Base-by-base conservation (phyloP, 2,113 vertebrate genomes). In the Gila orcuttii region DNA sequence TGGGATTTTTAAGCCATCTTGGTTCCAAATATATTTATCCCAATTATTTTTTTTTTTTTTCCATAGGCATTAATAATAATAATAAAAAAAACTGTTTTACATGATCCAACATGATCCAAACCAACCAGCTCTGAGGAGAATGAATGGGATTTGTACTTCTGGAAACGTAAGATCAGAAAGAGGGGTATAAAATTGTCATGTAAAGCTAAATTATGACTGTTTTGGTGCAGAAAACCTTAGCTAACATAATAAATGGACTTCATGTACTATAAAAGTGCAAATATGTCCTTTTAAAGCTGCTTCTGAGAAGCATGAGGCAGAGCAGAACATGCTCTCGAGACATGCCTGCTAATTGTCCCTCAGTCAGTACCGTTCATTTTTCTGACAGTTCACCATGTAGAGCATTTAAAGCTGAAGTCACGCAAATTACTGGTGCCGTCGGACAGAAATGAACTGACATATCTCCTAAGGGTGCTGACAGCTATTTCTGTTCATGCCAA, bases 321-420 rank as follows among this genome's bases (percentile, higher is more conserved):
- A 81, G 23, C 78, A 68, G 28, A 23, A 74, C 7, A 81, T 39
- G n/a, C 45, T 52, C 1, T 82, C 36, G 28, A 82, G 59, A 82
- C 39, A 21, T 81, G 19, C 31, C 42, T 57, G 6, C 31, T 77
- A 86, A 52, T 82, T 52, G 36, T 81, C 66, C 78, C 39, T 86
- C 59, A 80, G 52, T 60, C 31, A 68, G 66, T 25, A 81, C 8
- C 13, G 1, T 9, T 71, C 15, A 82, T 82, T 21, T 25, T 52
- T 77, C 73, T 77, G 79, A 77, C 85, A 75, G 62, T 76, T 59
- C 60, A 77, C 9, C 69, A 86, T 76, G 71, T 83, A 55, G 42
- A 68, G 71, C 74, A 57, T 66, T 82, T 76, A 64, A 25, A 83
- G 85, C 59, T 64, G 19, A 76, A 76, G 74, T 77, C 59, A 83